These are phyloP conservation scores for Eurypyga helias DNA, from an alignment of 2,113 vertebrate species.

Conservation along the genomic window DNA sequence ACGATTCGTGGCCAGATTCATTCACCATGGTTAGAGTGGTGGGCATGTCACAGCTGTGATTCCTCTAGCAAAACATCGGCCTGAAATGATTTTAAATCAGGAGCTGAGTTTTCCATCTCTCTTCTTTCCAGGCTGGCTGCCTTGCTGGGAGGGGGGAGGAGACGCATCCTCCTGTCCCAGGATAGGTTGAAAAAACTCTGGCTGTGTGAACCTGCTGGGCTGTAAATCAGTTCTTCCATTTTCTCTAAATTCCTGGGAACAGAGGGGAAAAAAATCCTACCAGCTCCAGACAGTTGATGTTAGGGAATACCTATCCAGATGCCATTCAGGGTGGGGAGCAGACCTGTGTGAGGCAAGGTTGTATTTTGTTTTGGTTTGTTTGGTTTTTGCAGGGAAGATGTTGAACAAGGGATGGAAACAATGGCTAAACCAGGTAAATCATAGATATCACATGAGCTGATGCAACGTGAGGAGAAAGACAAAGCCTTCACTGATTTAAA, in stretches of 20 bases:
- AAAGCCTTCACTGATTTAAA: not conserved
- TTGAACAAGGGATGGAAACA: not conserved
- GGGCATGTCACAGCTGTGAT: conserved; percentile 36
- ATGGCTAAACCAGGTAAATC: not conserved
- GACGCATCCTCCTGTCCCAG: not conserved
- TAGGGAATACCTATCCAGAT: not conserved
- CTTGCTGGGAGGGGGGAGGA: not conserved
- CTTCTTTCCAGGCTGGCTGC: not conserved
- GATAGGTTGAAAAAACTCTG: not conserved
- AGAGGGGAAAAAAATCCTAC: not conserved
- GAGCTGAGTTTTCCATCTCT: not conserved
- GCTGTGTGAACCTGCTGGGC: not conserved
- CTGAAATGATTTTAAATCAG: conserved; percentile 52
- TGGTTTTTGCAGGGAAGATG: not conserved
- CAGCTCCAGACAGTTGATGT: fast-evolving
- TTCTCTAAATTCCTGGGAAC: not conserved
- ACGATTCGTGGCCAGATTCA: conserved; percentile 71
- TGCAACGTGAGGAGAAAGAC: not conserved
- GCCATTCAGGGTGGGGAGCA: fast-evolving
- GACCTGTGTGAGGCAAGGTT: fast-evolving
- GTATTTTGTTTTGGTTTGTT: not conserved
- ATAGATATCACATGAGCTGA: fast-evolving
- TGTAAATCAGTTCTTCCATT: not conserved
- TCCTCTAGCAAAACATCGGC: conserved; percentile 6
- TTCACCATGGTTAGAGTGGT: conserved; percentile 62